These are phyloP conservation scores for Ormyrus rosae DNA, from an alignment of 2,888 invertebrate species.

Conservation along the genomic window DNA sequence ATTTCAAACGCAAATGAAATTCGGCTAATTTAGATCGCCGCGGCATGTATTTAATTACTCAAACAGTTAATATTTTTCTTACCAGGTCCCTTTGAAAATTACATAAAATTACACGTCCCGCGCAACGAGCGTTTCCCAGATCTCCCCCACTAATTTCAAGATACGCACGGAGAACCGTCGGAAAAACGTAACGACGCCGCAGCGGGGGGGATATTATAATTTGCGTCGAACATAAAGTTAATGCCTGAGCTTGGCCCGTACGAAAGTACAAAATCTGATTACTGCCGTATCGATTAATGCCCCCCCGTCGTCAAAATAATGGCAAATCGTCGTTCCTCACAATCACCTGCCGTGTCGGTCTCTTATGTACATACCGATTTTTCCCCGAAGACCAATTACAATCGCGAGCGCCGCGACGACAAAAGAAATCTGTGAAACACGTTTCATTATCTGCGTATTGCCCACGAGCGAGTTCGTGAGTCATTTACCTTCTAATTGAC, in stretches of 20 bases:
- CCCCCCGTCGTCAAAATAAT: slow-evolving; percentile 5
- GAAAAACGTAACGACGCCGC: too few species aligned
- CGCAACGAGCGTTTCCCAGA: too few species aligned
- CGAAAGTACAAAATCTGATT: slow-evolving; percentile 15
- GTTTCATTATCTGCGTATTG: slow-evolving; percentile 26
- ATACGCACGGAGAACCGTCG: too few species aligned
- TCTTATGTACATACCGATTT: slow-evolving; percentile 9
- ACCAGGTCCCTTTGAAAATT: too few species aligned
- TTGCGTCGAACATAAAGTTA: background rate
- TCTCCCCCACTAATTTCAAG: too few species aligned
- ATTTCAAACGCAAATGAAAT: too few species aligned
- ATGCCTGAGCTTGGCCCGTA: background rate
- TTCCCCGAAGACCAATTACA: slow-evolving; percentile 30
- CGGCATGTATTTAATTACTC: too few species aligned
- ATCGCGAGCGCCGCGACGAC: background rate
- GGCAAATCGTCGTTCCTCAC: background rate
- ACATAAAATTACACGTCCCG: too few species aligned
- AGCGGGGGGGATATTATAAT: too few species aligned
- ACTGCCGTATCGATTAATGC: slow-evolving; percentile 8
- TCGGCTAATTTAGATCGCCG: too few species aligned
- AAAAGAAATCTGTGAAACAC: slow-evolving; percentile 20
- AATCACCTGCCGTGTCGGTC: background rate
- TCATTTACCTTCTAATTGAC: slow-evolving; percentile 51
- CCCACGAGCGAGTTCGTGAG: slow-evolving; percentile 10
- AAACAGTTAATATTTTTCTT: too few species aligned